Evolutionary conservation across 64 coral and sea anemone genomes (phyloP).

Genomic region (Trachythela sp.): DNA sequence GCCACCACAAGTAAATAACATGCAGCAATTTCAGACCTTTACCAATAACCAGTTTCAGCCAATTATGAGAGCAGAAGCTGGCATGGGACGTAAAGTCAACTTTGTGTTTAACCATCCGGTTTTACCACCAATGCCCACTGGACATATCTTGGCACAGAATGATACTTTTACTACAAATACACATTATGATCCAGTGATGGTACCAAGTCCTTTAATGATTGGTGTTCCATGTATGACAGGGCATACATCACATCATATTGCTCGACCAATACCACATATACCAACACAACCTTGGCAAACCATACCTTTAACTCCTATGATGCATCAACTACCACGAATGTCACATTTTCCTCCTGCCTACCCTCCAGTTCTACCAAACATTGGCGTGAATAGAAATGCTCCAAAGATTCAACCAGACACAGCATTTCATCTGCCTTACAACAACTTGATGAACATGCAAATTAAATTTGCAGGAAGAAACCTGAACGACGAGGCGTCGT

Average conservation of each 20-base stretch:
- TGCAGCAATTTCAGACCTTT: not conserved
- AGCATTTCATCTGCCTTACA: not conserved
- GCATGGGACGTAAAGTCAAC: not conserved
- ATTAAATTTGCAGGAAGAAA: not conserved
- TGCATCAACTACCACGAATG: constrained; percentile 11
- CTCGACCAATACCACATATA: not conserved
- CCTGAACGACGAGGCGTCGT: not conserved
- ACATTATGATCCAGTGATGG: not conserved
- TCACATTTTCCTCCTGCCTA: not conserved
- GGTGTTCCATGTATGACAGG: not conserved
- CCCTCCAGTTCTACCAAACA: constrained; percentile 2
- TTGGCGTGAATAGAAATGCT: not conserved
- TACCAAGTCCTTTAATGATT: not conserved
- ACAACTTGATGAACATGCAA: not conserved
- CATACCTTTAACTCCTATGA: not conserved
- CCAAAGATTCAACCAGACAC: not conserved
- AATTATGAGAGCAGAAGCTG: not conserved
- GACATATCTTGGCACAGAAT: not conserved
- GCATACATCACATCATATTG: not conserved
- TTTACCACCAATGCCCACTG: not conserved
- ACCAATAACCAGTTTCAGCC: not conserved
- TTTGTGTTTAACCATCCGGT: not conserved
- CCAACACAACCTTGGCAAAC: constrained; percentile 1
- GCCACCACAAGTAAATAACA: not conserved
- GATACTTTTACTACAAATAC: not conserved